Base-by-base conservation (phyloP, 92 coral and sea anemone species). In the Phymanthus crucifer region DNA sequence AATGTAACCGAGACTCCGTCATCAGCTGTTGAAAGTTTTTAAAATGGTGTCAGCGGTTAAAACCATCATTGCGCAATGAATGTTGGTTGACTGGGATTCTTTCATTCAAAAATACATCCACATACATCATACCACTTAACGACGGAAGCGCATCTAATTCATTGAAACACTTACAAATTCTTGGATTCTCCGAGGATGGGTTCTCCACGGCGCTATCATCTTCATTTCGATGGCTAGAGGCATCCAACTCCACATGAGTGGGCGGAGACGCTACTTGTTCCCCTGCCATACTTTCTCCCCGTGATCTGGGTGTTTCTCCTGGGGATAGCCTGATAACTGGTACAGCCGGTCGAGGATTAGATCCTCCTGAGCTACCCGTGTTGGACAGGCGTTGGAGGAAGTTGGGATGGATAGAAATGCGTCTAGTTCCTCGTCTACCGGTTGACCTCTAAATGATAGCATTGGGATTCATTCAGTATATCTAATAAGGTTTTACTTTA, bases 381-480 rank as follows among this genome's bases (percentile, higher is more conserved):
- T 81, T 81, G 72, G 78, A 83, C 40, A 95, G 84, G 38, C 93
- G 91, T 73, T 93, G 98, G 35, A 95, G 88, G 78, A 88, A 89
- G 85, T 93, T 91, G 12, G 98, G 98, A 73, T 95, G 97, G 74
- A 95, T 90, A 61, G 97, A 92, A 26, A 95, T 93, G 18, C 94
- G 89, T 36, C 98, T 82, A 32, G 97, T 87, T 31, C 91, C 92
- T 80, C 94, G 88, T 29, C 97, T 90, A 57, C 89, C 77, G 32
- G 84, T 91, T 38, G 43, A 40, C 35, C 93, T 83, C 98, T 95
- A 47, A 5, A 72, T 69, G 35, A 73, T 23, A 21, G 70, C 37
- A 13, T 35, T 23, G 29, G 43, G 0, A 32, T 16, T 54, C 27
- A 54, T 21, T 54, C n/a, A 66, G 13, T 27, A 11, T 27, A 68